phyloP scores from a whole-genome alignment of 2,797 vertebrate genomes.

The Gobionotothen gibberifrons region DNA sequence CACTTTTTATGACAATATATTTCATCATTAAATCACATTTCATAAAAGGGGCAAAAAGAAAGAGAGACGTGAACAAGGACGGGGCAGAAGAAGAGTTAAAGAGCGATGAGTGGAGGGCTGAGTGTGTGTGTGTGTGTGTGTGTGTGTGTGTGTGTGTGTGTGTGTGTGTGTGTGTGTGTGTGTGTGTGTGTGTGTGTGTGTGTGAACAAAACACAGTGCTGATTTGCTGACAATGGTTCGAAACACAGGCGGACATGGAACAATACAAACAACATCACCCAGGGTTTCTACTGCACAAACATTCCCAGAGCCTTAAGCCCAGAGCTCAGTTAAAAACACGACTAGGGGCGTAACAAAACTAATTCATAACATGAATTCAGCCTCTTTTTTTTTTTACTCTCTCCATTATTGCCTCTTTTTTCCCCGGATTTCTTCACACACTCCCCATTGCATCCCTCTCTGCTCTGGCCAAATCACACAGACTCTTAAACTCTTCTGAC shows the following conservation, averaged over 20 bases:
- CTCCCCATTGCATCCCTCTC: constrained; percentile 13
- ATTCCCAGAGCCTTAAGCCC: constrained; percentile 76
- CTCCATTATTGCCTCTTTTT: constrained; percentile 18
- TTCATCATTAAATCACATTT: constrained; percentile 45
- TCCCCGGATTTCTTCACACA: constrained; percentile 43
- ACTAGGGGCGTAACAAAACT: constrained; percentile 25
- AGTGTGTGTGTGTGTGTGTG: constrained; percentile 17
- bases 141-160: constrained; percentile 8
- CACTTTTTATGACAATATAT: constrained; percentile 27
- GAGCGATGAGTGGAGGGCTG: no score
- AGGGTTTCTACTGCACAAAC: constrained; percentile 74
- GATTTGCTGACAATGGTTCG: constrained; percentile 60
- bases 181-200: constrained; percentile 22
- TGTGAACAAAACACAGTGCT: constrained; percentile 55
- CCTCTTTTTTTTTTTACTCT: neutral
- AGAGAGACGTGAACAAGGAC: constrained; percentile 10
- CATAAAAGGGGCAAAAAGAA: constrained; percentile 30
- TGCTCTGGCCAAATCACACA: constrained; percentile 32
- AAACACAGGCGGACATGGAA: constrained; percentile 67
- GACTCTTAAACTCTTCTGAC: constrained; percentile 36
- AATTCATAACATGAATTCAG: constrained; percentile 49
- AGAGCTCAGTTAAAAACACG: constrained; percentile 72
- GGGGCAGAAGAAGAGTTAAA: neutral
- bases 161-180: constrained; percentile 11
- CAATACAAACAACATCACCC: constrained; percentile 77